These are phyloP conservation scores for Camptogramma bilineatum DNA, from an alignment of 2,888 invertebrate species.

Conservation along the genomic window DNA sequence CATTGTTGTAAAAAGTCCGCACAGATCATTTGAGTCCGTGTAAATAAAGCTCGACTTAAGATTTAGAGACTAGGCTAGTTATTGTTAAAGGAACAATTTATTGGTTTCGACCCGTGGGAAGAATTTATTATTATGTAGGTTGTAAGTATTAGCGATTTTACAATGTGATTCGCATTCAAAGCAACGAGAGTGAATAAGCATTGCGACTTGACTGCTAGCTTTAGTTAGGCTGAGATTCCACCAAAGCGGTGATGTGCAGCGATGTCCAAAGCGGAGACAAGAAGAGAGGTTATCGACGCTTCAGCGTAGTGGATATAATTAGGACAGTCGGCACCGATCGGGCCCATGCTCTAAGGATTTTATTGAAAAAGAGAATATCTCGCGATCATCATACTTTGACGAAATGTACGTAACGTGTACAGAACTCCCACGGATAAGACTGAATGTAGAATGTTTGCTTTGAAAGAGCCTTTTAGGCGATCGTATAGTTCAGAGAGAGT, in stretches of 20 bases:
- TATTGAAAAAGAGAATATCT: neutral
- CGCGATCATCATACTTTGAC: neutral
- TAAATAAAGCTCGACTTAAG: conserved; percentile 11
- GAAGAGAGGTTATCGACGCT: neutral
- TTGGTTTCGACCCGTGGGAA: conserved; percentile 20
- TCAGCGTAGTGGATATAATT: neutral
- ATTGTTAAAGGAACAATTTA: neutral
- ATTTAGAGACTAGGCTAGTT: conserved; percentile 8
- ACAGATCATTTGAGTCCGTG: neutral
- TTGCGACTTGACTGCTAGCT: neutral
- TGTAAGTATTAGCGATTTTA: conserved; percentile 17
- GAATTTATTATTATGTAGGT: conserved; percentile 14
- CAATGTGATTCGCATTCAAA: conserved; percentile 10
- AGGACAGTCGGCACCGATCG: conserved; percentile 1
- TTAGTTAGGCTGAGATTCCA: no score
- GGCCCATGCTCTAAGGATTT: conserved; percentile 1
- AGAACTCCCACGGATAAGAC: conserved; percentile 17
- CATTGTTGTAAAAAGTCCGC: conserved; percentile 21
- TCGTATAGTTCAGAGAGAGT: conserved; percentile 3
- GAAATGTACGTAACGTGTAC: conserved; percentile 18
- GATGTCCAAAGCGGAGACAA: no score
- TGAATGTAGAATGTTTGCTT: conserved; percentile 18
- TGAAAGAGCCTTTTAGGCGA: conserved; percentile 3
- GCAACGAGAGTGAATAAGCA: neutral
- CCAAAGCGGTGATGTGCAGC: no score